These are phyloP conservation scores for Serilophus lunatus DNA, from an alignment of 2,113 vertebrate genomes.

Conservation along the genomic window DNA sequence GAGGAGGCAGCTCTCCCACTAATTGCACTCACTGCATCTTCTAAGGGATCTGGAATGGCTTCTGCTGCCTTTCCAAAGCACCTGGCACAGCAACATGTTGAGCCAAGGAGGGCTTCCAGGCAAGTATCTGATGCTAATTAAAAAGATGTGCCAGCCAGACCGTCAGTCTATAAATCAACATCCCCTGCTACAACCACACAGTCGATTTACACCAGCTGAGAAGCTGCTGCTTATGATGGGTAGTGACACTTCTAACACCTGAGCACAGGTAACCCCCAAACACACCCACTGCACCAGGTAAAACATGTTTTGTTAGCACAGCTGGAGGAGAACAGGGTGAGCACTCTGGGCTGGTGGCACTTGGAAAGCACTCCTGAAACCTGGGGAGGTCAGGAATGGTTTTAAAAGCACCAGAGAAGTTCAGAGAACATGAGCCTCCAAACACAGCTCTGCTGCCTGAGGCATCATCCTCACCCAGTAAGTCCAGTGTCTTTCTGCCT, in stretches of 20 bases:
- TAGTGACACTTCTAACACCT: background rate
- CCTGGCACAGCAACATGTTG: background rate
- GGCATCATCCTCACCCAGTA: background rate
- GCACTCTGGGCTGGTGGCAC: background rate
- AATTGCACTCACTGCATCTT: background rate
- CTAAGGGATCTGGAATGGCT: background rate
- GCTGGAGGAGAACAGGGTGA: background rate
- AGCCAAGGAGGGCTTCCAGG: background rate
- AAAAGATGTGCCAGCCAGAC: background rate
- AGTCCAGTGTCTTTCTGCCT: background rate
- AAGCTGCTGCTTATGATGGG: background rate
- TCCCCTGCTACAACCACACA: background rate
- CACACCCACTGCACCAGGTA: rapidly evolving
- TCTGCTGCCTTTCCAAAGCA: background rate
- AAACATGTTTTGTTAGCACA: rapidly evolving
- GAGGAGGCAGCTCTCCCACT: background rate
- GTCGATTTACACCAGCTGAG: background rate
- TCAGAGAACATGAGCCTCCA: background rate
- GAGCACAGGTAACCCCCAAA: background rate
- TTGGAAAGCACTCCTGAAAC: background rate
- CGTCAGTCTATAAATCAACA: background rate
- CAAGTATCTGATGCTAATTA: background rate
- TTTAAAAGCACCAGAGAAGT: background rate
- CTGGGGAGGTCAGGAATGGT: background rate
- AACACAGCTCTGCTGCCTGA: background rate